A percentile compares a stretch with the other conserved stretches of the same genome.
phyloP scores from a whole-genome alignment of 2,797 vertebrate species.

The Dermochelys coriacea region DNA sequence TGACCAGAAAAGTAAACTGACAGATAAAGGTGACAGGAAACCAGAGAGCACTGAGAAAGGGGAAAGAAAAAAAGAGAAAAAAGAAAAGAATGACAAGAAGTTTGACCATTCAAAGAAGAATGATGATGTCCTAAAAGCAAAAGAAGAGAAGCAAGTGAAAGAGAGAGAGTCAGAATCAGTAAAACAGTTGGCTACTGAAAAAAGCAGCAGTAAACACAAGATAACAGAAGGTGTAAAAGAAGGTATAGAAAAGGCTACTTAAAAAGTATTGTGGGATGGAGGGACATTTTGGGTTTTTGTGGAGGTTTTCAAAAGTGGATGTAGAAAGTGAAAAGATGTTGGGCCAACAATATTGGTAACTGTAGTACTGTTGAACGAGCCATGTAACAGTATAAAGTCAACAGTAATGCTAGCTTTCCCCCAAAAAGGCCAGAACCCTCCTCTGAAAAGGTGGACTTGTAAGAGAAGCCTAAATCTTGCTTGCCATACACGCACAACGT shows the following conservation, averaged over 20 bases:
- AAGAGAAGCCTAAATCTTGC: background rate
- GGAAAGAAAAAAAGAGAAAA: slow-evolving; percentile 84
- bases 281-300: background rate
- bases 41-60: slow-evolving; percentile 76
- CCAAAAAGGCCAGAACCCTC: background rate
- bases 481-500: background rate
- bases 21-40: slow-evolving; percentile 81
- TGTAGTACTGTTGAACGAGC: background rate
- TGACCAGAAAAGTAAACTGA: slow-evolving; percentile 78
- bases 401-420: background rate
- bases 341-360: background rate
- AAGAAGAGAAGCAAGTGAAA: slow-evolving; percentile 85
- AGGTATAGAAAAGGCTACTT: slow-evolving; percentile 80
- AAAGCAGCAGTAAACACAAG: slow-evolving; percentile 86
- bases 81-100: slow-evolving; percentile 85
- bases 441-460: background rate
- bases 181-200: slow-evolving; percentile 81
- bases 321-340: background rate
- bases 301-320: background rate
- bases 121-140: slow-evolving; percentile 76
- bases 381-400: background rate
- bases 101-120: slow-evolving; percentile 77
- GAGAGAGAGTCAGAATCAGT: slow-evolving; percentile 79
- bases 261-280: background rate
- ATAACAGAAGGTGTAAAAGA: slow-evolving; percentile 88